Evolutionary conservation across 2,113 vertebrate species (phyloP), one percentile per base, ranked within the genome.

Genomic region (Hemichromis elongatus): DNA sequence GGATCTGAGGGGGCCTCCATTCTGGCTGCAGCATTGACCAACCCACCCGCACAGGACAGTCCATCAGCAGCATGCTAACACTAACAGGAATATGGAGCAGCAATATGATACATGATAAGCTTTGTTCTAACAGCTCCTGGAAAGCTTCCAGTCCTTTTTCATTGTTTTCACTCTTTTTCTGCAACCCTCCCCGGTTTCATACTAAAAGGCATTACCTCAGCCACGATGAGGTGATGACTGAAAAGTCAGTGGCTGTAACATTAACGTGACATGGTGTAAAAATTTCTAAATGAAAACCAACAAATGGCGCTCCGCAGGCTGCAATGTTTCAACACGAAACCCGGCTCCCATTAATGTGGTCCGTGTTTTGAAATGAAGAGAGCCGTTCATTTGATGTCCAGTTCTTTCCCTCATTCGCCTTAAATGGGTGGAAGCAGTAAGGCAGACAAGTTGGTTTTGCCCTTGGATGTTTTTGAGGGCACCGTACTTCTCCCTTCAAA

Each of bases 1-100:
- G 92, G 92, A 95, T 94, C 95, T 85, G 82, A 16, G 3, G 86
- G 89, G 89, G 79, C 92, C 89, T 90, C 90, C 88, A 92, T 91
- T 86, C 84, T 81, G 87, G 86, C 86, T 92, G 92, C 68, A 77
- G 86, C 50, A 2, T 66, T 80, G 93, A 93, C 92, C 89, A 70
- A 88, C 84, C 68, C 80, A 84, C 90, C 84, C 57, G 59, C 91
- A 79, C 90, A 88, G 81, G 90, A 26, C 19, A 26, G 83, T 61
- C 89, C 83, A 79, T 90, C 90, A 89, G 85, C 88, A 84, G 89
- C 86, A 88, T 14, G 83, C 87, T 83, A 91, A 87, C 88, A 80
- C 86, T 90, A 90, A 92, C 90, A 89, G 84, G 61, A 30, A 83
- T 55, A 79, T 80, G 42, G 42, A 88, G 86, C 89, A 79, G 88